Evolutionary conservation across 2,113 vertebrate genomes (phyloP), one percentile per base, ranked within the genome.

Genomic region (Monopterus albus): DNA sequence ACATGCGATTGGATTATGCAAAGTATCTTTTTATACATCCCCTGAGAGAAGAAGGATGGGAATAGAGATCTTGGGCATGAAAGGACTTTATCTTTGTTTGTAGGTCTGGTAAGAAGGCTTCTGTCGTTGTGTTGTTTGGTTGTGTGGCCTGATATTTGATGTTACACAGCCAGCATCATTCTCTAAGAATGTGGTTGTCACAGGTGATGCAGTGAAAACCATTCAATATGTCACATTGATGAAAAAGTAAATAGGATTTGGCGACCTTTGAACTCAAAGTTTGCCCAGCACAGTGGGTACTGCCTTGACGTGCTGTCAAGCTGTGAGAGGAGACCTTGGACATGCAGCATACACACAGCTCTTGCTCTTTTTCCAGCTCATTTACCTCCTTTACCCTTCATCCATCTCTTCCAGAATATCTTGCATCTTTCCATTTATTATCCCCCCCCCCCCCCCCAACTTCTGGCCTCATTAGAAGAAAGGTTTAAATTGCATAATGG

Each of bases 381-480:
- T 23, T 26, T 13, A 2, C 47, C 40, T 55, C 36, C 20, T 35
- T 39, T 36, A 9, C 50, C 18, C 66, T 68, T 75, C 51, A 65
- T 67, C 53, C 50, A n/a, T 15, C 55, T 72, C 62, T 79, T 73
- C 81, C 20, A 9, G 72, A 65, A 76, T 64, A 81, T 56, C 67
- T 61, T 46, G 18, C 52, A 76, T 85, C 74, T 75, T 81, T 79
- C 78, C 71, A 71, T 85, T 67, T 78, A 62, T 42, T 46, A 5
- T 65, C 7, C 18, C 2, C 46, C 51, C 18, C 55, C 66, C 57
- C 40, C 17, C 45, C 0, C 0, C 68, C 62, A 71, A 70, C 76
- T 60, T 78, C 47, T 59, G 66, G 61, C 55, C 68, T 88, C 69
- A 72, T 87, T 76, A 88, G 64, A 68, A 66, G 42, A 79, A 80